Evolutionary conservation across 2,888 invertebrate genomes (phyloP), one percentile per base, ranked within the genome.

Genomic region (Amphipoea lucens): DNA sequence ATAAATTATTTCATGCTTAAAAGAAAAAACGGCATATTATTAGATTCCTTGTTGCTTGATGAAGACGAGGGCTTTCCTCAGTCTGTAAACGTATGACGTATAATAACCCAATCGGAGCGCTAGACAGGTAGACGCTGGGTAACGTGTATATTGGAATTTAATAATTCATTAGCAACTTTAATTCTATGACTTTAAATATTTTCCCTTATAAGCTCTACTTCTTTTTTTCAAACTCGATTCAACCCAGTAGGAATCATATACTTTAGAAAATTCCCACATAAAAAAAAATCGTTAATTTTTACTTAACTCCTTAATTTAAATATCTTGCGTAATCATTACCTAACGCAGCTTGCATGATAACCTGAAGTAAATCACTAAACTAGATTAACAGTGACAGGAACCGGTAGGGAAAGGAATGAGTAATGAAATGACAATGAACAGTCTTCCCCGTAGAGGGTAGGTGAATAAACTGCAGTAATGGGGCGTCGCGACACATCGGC

Each of bases 391-490:
- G 79, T 83, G 73, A 76, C 81, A 69, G 63, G 45, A 60, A 76
- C 71, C 42, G 62, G 54, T 68, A 71, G 76, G 63, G 78, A 71
- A 69, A 77, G 74, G 75, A 81, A 82, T 85, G 79, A 83, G 81
- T 88, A 89, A 91, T 89, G 85, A 87, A 86, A 86, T 81, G 80
- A 85, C 86, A 88, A 85, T 88, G 77, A 84, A 87, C 67, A 81
- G 90, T 88, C 88, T 89, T 85, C 81, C 88, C 85, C 81, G 76
- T 83, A 63, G 78, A 90, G 87, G 89, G 89, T 92, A 93, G 94
- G 94, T 95, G 93, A 94, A 94, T 92, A 93, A 94, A 94, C 94
- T 95, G 92, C 92, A 94, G 91, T 94, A 92, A 93, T 92, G 90
- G 91, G 89, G 82, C 89, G 90, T 82, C 89, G 93, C 92, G 94